A percentile compares a stretch with the other conserved stretches of the same genome.
phyloP scores from a whole-genome alignment of 1,140 invertebrate species.

The Doryteuthis pealeii region DNA sequence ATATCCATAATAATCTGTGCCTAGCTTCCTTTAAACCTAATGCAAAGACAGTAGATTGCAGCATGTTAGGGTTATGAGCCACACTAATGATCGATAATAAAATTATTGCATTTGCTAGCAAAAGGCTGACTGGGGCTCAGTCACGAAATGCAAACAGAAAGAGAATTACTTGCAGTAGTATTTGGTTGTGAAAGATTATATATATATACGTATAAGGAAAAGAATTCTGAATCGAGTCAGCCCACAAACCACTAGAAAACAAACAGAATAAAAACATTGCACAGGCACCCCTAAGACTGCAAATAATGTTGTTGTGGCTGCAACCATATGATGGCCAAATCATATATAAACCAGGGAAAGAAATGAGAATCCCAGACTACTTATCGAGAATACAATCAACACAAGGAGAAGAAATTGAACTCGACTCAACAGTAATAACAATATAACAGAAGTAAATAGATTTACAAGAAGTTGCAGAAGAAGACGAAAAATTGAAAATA shows the following conservation, averaged over 20 bases:
- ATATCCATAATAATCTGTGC: conserved; percentile 12
- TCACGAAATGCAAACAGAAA: conserved; percentile 60
- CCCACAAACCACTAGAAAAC: conserved; percentile 33
- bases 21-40: conserved; percentile 23
- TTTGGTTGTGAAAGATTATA: conserved; percentile 64
- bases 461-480: neutral
- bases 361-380: conserved; percentile 29
- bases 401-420: neutral
- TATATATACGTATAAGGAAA: conserved; percentile 50
- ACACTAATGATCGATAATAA: conserved; percentile 59
- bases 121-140: conserved; percentile 56
- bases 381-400: conserved; percentile 20
- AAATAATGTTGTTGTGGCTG: conserved; percentile 32
- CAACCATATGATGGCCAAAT: conserved; percentile 32
- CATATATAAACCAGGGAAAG: conserved; percentile 29
- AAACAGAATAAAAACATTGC: conserved; percentile 31
- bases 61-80: conserved; percentile 53
- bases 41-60: conserved; percentile 27
- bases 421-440: neutral
- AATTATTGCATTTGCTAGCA: conserved; percentile 59
- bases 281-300: conserved; percentile 25
- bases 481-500: neutral
- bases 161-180: conserved; percentile 63
- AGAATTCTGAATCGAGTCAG: conserved; percentile 22
- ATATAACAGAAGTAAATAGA: neutral